phyloP scores from a whole-genome alignment of 37 sponge, comb jelly and placozoan species.

The Mnemiopsis leidyi region DNA sequence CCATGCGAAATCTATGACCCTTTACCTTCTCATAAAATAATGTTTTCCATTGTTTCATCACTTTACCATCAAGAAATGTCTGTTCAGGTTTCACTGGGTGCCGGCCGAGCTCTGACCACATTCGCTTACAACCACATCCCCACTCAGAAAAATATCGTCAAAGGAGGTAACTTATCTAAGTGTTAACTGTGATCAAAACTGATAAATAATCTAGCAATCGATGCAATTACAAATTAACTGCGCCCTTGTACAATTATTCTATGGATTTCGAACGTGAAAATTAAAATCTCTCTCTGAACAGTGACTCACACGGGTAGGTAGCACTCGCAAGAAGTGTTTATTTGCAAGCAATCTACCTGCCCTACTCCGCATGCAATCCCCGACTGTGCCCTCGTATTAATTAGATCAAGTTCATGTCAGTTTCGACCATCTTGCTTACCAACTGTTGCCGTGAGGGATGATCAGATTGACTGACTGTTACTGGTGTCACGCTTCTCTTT shows the following conservation, averaged over 20 bases:
- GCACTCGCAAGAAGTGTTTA: too few species aligned
- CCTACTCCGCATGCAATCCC: neutral
- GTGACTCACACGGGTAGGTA: too few species aligned
- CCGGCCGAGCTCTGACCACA: constrained; percentile 50
- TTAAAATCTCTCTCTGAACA: neutral
- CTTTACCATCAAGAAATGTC: too few species aligned
- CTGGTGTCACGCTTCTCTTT: neutral
- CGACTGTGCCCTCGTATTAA: neutral
- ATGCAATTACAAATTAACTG: too few species aligned
- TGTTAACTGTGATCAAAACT: neutral
- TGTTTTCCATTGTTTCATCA: too few species aligned
- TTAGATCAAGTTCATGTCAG: neutral
- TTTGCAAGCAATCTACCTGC: neutral
- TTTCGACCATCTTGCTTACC: neutral
- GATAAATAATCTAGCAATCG: too few species aligned
- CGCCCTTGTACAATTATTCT: too few species aligned
- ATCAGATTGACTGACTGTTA: too few species aligned
- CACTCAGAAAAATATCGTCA: constrained; percentile 28
- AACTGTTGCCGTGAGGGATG: too few species aligned
- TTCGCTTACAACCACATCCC: constrained; percentile 50
- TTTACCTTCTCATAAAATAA: too few species aligned
- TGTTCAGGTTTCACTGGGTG: constrained; percentile 34
- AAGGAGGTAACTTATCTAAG: constrained; percentile 29
- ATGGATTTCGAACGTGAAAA: neutral
- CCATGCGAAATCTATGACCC: too few species aligned